These are phyloP conservation scores for Pseudomyrmex cubaensis DNA, from an alignment of 1,140 invertebrate genomes.

Conservation along the genomic window DNA sequence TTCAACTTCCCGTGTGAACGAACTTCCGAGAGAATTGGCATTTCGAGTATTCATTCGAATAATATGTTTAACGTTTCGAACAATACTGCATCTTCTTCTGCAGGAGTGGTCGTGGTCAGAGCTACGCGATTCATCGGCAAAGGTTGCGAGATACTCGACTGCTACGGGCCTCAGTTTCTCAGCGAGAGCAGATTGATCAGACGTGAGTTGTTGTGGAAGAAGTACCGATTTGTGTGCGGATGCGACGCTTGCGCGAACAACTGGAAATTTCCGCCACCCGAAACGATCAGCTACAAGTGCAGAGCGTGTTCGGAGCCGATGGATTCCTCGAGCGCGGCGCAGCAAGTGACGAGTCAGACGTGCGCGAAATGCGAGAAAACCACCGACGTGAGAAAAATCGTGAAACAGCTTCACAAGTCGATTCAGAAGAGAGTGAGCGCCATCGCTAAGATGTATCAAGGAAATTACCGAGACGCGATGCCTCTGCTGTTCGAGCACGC, in stretches of 20 bases:
- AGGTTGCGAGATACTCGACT: conserved; percentile 87
- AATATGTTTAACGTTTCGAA: background rate
- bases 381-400: conserved; percentile 71
- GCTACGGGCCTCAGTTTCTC: conserved; percentile 87
- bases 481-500: conserved; percentile 78
- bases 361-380: conserved; percentile 72
- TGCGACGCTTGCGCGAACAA: conserved; percentile 86
- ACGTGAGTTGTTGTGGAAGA: conserved; percentile 82
- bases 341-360: background rate
- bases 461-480: conserved; percentile 79
- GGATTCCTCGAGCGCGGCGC: background rate
- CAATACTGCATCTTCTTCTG: conserved; percentile 68
- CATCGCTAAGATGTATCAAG: conserved; percentile 79
- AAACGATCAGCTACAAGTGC: conserved; percentile 73
- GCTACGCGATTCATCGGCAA: conserved; percentile 83
- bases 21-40: background rate
- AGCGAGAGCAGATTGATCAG: conserved; percentile 80
- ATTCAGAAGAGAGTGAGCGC: conserved; percentile 76
- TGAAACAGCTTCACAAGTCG: conserved; percentile 74
- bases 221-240: conserved; percentile 87
- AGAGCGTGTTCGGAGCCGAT: conserved; percentile 56
- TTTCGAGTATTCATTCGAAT: background rate
- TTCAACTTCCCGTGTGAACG: background rate
- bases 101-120: conserved; percentile 84
- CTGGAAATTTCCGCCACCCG: conserved; percentile 81